A percentile compares a stretch with the other conserved stretches of the same genome.
phyloP scores from a whole-genome alignment of 2,113 vertebrate genomes.

The Sinocyclocheilus rhinocerous region DNA sequence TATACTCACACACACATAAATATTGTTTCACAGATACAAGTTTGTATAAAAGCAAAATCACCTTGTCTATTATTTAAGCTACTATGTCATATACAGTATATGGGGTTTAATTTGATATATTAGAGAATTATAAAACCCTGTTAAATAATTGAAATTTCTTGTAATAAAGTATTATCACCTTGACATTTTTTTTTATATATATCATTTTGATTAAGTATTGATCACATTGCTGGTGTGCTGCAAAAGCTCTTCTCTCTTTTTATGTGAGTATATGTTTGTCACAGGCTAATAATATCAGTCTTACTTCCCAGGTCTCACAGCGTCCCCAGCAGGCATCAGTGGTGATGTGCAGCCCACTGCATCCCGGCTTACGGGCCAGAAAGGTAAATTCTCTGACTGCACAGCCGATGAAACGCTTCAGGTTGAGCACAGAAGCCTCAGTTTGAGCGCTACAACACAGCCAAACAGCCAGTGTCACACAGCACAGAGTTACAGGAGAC shows the following conservation, averaged over 20 bases:
- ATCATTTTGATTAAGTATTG: neutral
- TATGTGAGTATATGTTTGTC: neutral
- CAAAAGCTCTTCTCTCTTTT: neutral
- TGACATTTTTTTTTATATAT: neutral
- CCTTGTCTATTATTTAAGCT: neutral
- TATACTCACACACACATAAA: neutral
- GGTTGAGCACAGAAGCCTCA: slow-evolving; percentile 66
- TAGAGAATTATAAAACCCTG: neutral
- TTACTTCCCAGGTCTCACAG: slow-evolving; percentile 97
- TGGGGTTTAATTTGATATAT: neutral
- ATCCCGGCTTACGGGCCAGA: slow-evolving; percentile 87
- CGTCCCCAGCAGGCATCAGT: slow-evolving; percentile 97
- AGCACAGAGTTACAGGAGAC: slow-evolving; percentile 47
- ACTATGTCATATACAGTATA: neutral
- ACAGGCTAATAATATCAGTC: neutral
- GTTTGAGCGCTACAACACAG: neutral
- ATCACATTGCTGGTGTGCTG: neutral
- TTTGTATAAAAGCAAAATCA: neutral
- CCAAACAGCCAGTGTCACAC: slow-evolving; percentile 59
- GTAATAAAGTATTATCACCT: neutral
- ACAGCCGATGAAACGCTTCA: slow-evolving; percentile 85
- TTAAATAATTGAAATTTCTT: neutral
- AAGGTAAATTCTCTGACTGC: slow-evolving; percentile 93
- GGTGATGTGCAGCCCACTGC: slow-evolving; percentile 83
- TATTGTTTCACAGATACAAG: too few species aligned